Evolutionary conservation across 2,797 vertebrate genomes (phyloP).

Genomic region (Myripristis murdjan): DNA sequence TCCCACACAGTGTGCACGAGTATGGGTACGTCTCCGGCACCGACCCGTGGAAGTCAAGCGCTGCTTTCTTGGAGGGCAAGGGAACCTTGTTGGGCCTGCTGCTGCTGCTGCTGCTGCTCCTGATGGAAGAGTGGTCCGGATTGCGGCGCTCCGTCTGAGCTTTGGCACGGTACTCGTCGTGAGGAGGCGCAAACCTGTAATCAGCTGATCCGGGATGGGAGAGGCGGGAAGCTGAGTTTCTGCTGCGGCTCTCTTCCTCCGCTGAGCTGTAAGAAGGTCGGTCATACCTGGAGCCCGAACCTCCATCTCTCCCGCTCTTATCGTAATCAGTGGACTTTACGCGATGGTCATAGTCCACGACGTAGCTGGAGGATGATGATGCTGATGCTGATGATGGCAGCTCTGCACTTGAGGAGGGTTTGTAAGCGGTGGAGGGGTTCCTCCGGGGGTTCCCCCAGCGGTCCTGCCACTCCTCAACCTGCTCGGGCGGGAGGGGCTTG

Average conservation of each 20-base stretch:
- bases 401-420: no score
- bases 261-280: conserved; percentile 31
- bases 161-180: not conserved
- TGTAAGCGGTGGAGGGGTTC: no score
- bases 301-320: not conserved
- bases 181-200: conserved; percentile 4
- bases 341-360: conserved; percentile 61
- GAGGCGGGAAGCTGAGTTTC: conserved; percentile 10
- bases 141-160: not conserved
- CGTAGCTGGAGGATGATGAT: conserved; percentile 27
- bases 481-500: not conserved
- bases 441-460: no score
- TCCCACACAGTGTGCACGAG: conserved; percentile 83
- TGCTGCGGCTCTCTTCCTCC: not conserved
- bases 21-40: conserved; percentile 75
- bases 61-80: conserved; percentile 71
- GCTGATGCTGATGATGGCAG: not conserved
- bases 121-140: not conserved
- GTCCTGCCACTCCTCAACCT: no score
- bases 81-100: not conserved
- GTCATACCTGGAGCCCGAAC: conserved; percentile 15
- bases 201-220: conserved; percentile 6
- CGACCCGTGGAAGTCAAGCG: conserved; percentile 83
- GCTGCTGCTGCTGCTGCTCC: not conserved
- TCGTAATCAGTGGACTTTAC: not conserved